Percentiles rank a stretch among this genome's conserved stretches.
Conservation (phyloP, 2,888 invertebrate species). For the Pachydiplax longipennis region DNA sequence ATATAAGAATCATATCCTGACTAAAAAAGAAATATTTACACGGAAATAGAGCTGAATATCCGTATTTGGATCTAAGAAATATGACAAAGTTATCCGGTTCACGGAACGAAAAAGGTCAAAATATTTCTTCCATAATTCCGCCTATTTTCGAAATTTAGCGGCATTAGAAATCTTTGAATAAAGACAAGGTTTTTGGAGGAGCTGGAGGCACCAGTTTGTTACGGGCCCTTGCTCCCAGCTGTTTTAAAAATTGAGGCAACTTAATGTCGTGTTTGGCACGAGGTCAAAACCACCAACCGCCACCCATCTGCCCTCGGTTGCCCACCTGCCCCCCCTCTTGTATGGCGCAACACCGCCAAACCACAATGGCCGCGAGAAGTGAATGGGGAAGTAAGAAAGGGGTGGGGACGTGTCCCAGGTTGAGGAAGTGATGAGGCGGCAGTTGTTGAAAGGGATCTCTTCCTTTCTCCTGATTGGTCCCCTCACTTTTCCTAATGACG, state of each 20-base stretch:
- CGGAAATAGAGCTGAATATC: no score
- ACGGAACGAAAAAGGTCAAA: no score
- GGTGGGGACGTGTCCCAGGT: background rate
- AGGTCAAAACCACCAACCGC: background rate
- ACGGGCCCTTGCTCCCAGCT: background rate
- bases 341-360: background rate
- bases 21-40: no score
- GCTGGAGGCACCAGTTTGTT: no score
- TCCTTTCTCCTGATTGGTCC: background rate
- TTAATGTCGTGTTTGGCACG: background rate
- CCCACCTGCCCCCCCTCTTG: background rate
- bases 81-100: no score
- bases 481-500: background rate
- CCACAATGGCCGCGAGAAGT: background rate
- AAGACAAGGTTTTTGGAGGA: no score
- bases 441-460: background rate
- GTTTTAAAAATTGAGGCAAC: background rate
- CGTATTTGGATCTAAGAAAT: no score
- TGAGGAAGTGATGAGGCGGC: background rate
- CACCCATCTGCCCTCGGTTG: background rate
- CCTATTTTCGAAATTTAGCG: no score
- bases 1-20: no score
- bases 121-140: no score
- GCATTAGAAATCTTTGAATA: no score
- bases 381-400: background rate